These are phyloP conservation scores for Lates calcarifer DNA, from an alignment of 2,113 vertebrate genomes.

Conservation along the genomic window DNA sequence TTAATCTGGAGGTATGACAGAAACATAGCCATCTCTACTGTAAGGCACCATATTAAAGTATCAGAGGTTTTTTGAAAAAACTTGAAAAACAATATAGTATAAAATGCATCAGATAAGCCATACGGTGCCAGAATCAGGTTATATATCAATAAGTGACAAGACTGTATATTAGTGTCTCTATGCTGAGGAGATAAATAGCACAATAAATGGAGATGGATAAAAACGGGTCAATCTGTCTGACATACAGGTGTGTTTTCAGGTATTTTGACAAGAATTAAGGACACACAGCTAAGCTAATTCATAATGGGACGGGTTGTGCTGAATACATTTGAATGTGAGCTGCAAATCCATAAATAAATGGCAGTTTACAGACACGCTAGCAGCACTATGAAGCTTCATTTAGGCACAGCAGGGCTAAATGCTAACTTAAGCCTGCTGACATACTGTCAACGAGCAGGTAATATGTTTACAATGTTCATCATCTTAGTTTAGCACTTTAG, in stretches of 20 bases:
- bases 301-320: not conserved
- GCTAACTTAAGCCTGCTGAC: not conserved
- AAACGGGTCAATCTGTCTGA: not conserved
- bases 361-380: not conserved
- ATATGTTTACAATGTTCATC: too few relatives aligned
- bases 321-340: not conserved
- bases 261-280: not conserved
- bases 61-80: too few relatives aligned
- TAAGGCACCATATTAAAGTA: not conserved
- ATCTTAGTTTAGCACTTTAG: too few relatives aligned
- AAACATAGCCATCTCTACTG: not conserved
- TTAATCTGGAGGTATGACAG: constrained; percentile 5
- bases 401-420: not conserved
- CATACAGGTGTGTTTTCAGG: not conserved
- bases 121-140: too few relatives aligned
- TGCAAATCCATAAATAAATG: not conserved
- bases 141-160: not conserved
- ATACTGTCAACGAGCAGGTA: not conserved
- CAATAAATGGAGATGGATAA: not conserved
- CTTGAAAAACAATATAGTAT: not conserved
- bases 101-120: not conserved
- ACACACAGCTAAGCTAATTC: not conserved
- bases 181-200: not conserved
- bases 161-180: not conserved
- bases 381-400: not conserved